These are phyloP conservation scores for Carollia perspicillata DNA, from an alignment of 2,113 vertebrate species.

Conservation along the genomic window DNA sequence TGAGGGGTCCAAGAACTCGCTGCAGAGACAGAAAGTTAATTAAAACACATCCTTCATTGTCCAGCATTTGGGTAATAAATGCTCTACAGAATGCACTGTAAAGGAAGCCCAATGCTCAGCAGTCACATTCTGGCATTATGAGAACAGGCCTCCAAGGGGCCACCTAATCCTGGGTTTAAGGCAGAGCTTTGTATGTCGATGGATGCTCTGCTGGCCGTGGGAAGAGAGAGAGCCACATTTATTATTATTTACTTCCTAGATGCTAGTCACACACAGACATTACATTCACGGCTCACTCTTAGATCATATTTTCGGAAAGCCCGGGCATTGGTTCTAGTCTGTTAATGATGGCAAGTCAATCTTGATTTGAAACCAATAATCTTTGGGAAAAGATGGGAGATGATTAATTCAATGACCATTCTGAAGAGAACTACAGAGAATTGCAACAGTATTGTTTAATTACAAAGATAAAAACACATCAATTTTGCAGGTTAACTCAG, in stretches of 20 bases:
- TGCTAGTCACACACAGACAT: background rate
- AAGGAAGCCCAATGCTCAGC: conserved; percentile 12
- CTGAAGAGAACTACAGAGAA: conserved; percentile 23
- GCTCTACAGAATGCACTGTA: background rate
- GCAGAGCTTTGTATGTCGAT: background rate
- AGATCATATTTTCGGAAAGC: background rate
- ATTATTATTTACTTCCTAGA: conserved; percentile 26
- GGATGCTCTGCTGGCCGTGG: background rate
- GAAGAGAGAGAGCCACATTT: background rate
- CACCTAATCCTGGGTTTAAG: background rate
- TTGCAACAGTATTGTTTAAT: conserved; percentile 29
- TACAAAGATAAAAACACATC: conserved; percentile 34
- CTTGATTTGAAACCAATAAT: conserved; percentile 49
- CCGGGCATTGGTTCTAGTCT: background rate
- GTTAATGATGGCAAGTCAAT: conserved; percentile 20
- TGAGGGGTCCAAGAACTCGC: conserved; percentile 41
- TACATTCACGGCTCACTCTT: background rate
- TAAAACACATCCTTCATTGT: conserved; percentile 71
- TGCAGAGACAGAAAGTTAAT: conserved; percentile 66
- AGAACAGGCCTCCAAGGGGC: background rate
- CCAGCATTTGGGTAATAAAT: conserved; percentile 61
- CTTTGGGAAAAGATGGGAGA: background rate
- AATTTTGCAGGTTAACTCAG: conserved; percentile 14
- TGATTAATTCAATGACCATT: conserved; percentile 15
- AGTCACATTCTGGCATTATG: conserved; percentile 17